These are phyloP conservation scores for Pituophis catenifer DNA, from an alignment of 2,113 vertebrate species.

Conservation along the genomic window DNA sequence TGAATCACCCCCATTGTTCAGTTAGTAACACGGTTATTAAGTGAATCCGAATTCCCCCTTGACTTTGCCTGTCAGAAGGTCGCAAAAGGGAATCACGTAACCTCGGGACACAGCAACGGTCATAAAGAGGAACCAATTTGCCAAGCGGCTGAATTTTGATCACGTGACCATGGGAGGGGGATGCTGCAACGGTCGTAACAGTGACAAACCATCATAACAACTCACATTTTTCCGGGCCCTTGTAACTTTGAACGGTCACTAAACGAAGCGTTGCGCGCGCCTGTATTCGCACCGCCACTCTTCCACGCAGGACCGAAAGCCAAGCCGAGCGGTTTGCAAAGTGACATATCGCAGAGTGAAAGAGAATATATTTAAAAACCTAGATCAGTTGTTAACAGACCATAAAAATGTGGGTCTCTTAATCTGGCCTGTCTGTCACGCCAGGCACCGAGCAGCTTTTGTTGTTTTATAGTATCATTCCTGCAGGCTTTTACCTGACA, in stretches of 20 bases:
- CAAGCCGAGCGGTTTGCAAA: slow-evolving; percentile 64
- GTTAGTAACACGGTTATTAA: too few species aligned
- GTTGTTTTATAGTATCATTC: slow-evolving; percentile 68
- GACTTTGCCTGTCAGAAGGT: too few species aligned
- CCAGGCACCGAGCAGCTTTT: slow-evolving; percentile 64
- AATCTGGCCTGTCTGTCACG: slow-evolving; percentile 74
- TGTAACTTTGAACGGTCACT: not conserved
- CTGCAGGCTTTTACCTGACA: slow-evolving; percentile 64
- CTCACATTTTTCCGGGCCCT: not conserved
- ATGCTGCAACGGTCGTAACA: not conserved
- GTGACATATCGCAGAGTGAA: slow-evolving; percentile 73
- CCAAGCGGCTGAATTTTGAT: not conserved
- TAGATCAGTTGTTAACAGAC: slow-evolving; percentile 78
- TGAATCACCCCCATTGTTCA: too few species aligned
- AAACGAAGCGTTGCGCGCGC: not conserved
- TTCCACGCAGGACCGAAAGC: slow-evolving; percentile 72
- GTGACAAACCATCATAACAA: not conserved
- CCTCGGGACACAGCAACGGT: too few species aligned
- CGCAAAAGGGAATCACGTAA: too few species aligned
- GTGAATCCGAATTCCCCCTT: too few species aligned
- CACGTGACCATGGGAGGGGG: not conserved
- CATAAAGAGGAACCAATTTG: not conserved
- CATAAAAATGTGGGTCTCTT: slow-evolving; percentile 74
- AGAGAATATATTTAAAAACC: slow-evolving; percentile 80
- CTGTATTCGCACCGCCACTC: slow-evolving; percentile 63